Conservation (phyloP, 92 coral and sea anemone genomes). For the Anthopleura xanthogrammica region DNA sequence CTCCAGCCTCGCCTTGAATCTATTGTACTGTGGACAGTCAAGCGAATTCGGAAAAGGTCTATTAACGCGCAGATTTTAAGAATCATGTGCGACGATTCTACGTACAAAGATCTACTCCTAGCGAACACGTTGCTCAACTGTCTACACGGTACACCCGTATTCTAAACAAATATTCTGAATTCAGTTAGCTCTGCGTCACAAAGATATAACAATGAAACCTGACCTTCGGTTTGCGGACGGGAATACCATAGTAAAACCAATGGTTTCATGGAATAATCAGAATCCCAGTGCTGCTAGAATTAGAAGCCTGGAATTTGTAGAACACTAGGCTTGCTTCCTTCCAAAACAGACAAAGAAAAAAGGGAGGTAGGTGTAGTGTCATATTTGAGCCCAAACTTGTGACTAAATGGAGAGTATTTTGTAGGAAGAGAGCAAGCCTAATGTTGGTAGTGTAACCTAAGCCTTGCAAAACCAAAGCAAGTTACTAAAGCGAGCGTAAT, state of each 20-base stretch:
- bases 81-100: background rate
- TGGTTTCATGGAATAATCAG: background rate
- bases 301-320: slow-evolving; percentile 5
- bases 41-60: too few species aligned
- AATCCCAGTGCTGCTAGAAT: slow-evolving; percentile 3
- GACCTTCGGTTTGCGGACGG: background rate
- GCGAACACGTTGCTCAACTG: background rate
- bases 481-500: slow-evolving; percentile 23
- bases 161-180: background rate
- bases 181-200: background rate
- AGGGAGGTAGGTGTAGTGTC: background rate
- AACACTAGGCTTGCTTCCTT: background rate
- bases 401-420: background rate
- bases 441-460: background rate
- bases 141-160: background rate
- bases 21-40: too few species aligned
- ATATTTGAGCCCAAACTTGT: too few species aligned
- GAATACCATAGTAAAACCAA: background rate
- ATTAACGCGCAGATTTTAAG: too few species aligned
- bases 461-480: slow-evolving; percentile 38
- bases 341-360: background rate
- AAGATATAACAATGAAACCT: background rate
- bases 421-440: slow-evolving; percentile 16
- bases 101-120: background rate
- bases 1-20: too few species aligned